phyloP scores from a whole-genome alignment of 2,797 vertebrate species.

The Kryptopterus vitreolus region DNA sequence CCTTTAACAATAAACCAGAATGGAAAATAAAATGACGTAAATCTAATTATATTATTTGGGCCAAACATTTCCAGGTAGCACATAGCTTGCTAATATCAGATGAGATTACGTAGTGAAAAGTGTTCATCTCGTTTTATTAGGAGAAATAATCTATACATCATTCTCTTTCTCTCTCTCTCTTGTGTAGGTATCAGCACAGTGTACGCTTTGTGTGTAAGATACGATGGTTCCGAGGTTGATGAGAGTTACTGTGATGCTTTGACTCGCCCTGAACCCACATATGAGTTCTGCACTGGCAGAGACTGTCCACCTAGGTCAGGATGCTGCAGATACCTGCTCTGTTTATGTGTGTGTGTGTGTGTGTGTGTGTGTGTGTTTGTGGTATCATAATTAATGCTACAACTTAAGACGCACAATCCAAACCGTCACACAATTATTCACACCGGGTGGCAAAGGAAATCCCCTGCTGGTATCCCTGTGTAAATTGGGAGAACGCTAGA shows the following conservation, averaged over 20 bases:
- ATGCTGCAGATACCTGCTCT: background rate
- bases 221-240: constrained; percentile 86
- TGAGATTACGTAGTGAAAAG: too few relatives aligned
- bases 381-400: background rate
- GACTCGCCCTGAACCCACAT: constrained; percentile 83
- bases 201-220: constrained; percentile 83
- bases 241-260: constrained; percentile 83
- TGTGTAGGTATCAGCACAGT: constrained; percentile 79
- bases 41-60: too few relatives aligned
- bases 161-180: background rate
- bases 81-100: too few relatives aligned
- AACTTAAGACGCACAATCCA: background rate
- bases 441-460: background rate
- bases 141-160: background rate
- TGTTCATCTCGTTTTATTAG: too few relatives aligned
- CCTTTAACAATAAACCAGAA: too few relatives aligned
- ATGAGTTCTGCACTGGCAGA: constrained; percentile 85
- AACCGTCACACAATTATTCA: background rate
- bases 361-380: background rate
- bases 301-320: constrained; percentile 85
- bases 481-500: background rate
- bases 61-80: too few relatives aligned
- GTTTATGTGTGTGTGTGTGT: constrained; percentile 9
- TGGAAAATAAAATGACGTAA: too few relatives aligned
- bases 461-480: background rate